phyloP scores from a whole-genome alignment of 2,113 vertebrate species.

The Zosterops pallidus region DNA sequence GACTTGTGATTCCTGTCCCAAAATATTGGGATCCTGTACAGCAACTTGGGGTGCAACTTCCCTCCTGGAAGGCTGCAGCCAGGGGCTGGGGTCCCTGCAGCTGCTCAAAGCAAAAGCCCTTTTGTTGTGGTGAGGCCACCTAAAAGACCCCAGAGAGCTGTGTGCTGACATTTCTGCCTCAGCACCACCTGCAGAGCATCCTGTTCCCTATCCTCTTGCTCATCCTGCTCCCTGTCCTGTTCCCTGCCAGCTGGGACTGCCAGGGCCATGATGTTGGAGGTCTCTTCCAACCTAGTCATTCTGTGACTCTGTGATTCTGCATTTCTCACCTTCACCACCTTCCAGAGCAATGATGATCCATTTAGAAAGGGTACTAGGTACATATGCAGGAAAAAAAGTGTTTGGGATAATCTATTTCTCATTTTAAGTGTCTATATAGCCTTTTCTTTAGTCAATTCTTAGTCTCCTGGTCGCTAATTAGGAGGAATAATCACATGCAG shows the following conservation, averaged over 20 bases:
- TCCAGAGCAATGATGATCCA: background rate
- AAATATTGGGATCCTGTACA: background rate
- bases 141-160: background rate
- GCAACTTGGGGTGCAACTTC: background rate
- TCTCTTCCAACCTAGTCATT: too few relatives aligned
- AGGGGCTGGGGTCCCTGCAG: background rate
- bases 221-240: background rate
- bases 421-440: background rate
- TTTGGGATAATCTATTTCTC: background rate
- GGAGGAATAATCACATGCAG: background rate
- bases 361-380: background rate
- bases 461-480: background rate
- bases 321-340: fast-evolving
- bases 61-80: background rate
- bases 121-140: background rate
- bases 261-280: background rate
- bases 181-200: background rate
- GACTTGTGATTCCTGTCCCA: background rate
- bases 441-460: background rate
- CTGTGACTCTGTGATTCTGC: too few relatives aligned
- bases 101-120: background rate
- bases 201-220: background rate
- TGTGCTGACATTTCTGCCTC: background rate
- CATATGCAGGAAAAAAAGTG: background rate
- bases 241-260: background rate